Percentiles rank a stretch among this genome's conserved stretches.
Conservation (phyloP, 1,140 invertebrate genomes). For the Drosophila subpulchrella region DNA sequence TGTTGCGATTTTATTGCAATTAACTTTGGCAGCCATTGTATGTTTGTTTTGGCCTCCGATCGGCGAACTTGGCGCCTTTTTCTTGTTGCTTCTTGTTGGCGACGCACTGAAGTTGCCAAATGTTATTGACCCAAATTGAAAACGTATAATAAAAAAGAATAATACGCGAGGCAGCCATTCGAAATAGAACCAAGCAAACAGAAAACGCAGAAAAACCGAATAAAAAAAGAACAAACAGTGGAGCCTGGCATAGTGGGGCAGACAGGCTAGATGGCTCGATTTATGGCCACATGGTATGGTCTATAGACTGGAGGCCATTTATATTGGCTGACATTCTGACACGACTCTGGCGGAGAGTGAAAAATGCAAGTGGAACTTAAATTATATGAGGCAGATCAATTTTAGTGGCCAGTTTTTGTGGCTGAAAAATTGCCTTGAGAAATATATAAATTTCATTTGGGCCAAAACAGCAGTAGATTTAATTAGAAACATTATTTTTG, state of each 20-base stretch:
- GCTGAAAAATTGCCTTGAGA: constrained; percentile 14
- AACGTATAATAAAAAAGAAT: constrained; percentile 48
- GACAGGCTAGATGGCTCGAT: constrained; percentile 28
- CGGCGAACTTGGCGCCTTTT: constrained; percentile 74
- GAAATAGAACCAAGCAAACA: constrained; percentile 63
- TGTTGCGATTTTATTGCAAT: constrained; percentile 39
- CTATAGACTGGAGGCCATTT: constrained; percentile 38
- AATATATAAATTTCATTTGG: constrained; percentile 19
- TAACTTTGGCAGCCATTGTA: constrained; percentile 53
- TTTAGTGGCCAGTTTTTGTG: constrained; percentile 17
- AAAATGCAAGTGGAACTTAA: constrained; percentile 36
- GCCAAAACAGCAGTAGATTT: neutral
- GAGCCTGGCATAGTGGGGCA: constrained; percentile 17
- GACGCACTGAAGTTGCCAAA: constrained; percentile 76
- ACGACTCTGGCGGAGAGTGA: constrained; percentile 35
- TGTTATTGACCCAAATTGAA: constrained; percentile 78
- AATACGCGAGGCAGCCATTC: constrained; percentile 35
- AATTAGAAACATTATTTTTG: neutral
- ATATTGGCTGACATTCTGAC: constrained; percentile 50
- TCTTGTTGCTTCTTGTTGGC: constrained; percentile 29
- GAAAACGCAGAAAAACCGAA: constrained; percentile 17
- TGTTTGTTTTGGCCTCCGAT: constrained; percentile 44
- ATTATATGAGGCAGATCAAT: constrained; percentile 30
- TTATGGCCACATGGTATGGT: constrained; percentile 44
- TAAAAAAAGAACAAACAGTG: constrained; percentile 30